Base-by-base conservation (phyloP, 2,797 vertebrate genomes). In the Poecilia gillii region DNA sequence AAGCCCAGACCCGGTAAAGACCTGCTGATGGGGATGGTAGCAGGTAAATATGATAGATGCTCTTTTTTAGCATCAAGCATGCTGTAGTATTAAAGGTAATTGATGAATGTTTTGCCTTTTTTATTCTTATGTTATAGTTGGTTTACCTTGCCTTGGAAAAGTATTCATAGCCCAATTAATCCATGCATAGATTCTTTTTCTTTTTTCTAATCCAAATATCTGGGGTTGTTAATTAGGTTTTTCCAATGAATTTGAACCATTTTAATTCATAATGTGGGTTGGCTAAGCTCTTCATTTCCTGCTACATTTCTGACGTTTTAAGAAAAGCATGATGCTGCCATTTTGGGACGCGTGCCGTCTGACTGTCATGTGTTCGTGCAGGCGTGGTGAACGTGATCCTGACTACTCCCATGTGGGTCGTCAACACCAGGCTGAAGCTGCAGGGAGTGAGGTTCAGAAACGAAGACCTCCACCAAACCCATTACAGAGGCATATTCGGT, bases 341-440 rank as follows among this genome's bases (percentile, higher is more conserved):
- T 43, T n/a, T 75, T n/a, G 11, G 28, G 43, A 46, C 13, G 0
- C 8, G 0, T 16, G 43, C 28, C 6, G 23, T 77, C 2, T 73
- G 18, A 36, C 31, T 6, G 11, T 73, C 4, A 76, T 57, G 71
- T 90, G 62, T 78, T 76, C 51, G 1, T 73, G 36, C 84, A 97
- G 96, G 96, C 2, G 91, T 92, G n/a, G 93, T 96, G 73, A 97
- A 97, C 1, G 96, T 97, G 82, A 77, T 96, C 81, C 85, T 96
- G 84, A 97, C 96, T 36, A 96, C 96, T 4, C 96, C 96, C 79
- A 96, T 97, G 96, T 97, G 96, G 96, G 96, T 97, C 84, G 96
- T 97, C 82, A 96, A 97, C 93, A 97, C 96, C 33, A 94, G 96
- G 2, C 91, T 97, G 82, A 97, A 97, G 91, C 91, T 97, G 75